Conservation (phyloP, 1,140 invertebrate genomes). For the Cydia amplana region DNA sequence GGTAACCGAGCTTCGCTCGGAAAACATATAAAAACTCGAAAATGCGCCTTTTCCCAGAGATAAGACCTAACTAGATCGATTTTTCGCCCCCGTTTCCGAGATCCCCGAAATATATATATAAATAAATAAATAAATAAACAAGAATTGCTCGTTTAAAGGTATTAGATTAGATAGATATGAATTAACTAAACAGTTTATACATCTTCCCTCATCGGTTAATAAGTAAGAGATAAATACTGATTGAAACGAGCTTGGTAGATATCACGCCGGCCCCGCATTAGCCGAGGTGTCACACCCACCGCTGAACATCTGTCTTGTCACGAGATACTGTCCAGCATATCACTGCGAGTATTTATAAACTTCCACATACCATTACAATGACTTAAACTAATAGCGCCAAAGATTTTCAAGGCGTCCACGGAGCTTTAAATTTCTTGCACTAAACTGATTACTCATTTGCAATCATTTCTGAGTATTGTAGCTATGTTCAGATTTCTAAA, state of each 20-base stretch:
- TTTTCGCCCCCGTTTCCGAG: too few relatives aligned
- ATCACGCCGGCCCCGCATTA: slow-evolving; percentile 10
- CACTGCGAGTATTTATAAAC: slow-evolving; percentile 21
- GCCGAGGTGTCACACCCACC: slow-evolving; percentile 24
- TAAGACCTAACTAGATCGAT: too few relatives aligned
- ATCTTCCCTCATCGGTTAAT: background rate
- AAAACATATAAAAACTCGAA: too few relatives aligned
- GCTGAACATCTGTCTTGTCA: slow-evolving; percentile 30
- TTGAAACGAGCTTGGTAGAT: background rate
- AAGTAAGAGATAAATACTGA: background rate
- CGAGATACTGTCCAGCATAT: slow-evolving; percentile 22
- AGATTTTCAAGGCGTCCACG: background rate
- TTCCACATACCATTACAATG: slow-evolving; percentile 20
- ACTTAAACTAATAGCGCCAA: slow-evolving; percentile 14
- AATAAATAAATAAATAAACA: too few relatives aligned
- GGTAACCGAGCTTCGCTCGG: too few relatives aligned
- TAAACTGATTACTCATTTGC: too few relatives aligned
- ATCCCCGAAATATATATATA: too few relatives aligned
- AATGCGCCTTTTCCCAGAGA: too few relatives aligned
- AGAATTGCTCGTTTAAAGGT: too few relatives aligned
- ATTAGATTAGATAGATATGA: too few relatives aligned
- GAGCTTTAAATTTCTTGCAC: background rate
- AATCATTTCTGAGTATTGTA: too few relatives aligned
- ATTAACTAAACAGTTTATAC: background rate
- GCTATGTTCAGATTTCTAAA: too few relatives aligned